Evolutionary conservation across 2,113 vertebrate species (phyloP).

Genomic region (Pomatostomus ruficeps): DNA sequence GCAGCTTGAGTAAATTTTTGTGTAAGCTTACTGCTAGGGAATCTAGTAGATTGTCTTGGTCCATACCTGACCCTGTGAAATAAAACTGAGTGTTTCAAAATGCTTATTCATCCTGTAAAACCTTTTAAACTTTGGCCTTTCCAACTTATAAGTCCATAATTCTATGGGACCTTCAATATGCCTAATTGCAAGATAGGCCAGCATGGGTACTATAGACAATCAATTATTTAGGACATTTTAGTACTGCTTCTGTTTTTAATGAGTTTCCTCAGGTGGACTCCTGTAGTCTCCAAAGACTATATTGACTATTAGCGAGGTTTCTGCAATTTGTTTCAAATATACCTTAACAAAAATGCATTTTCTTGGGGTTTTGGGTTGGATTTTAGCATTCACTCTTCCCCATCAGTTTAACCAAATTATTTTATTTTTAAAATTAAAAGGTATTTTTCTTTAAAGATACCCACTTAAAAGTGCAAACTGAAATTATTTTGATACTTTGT

Average conservation of each 20-base stretch:
- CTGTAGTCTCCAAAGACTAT: background rate
- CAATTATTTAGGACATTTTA: background rate
- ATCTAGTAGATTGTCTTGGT: background rate
- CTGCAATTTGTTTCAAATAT: background rate
- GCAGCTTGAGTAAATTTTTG: background rate
- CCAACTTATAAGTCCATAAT: background rate
- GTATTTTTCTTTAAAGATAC: background rate
- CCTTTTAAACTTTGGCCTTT: background rate
- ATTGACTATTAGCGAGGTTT: background rate
- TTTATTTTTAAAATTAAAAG: background rate
- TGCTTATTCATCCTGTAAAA: background rate
- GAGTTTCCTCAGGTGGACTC: background rate
- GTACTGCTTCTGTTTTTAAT: background rate
- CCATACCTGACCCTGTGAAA: background rate
- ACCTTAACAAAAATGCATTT: background rate
- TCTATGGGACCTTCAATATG: background rate
- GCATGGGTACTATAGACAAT: background rate
- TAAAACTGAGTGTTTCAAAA: background rate
- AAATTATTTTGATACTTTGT: background rate
- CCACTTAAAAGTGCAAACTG: background rate
- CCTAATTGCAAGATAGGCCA: background rate
- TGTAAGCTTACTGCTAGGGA: background rate
- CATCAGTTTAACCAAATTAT: background rate
- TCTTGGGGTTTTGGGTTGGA: background rate
- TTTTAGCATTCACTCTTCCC: background rate